Conservation (phyloP, 2,113 vertebrate genomes). For the Urocynchramus pylzowi region DNA sequence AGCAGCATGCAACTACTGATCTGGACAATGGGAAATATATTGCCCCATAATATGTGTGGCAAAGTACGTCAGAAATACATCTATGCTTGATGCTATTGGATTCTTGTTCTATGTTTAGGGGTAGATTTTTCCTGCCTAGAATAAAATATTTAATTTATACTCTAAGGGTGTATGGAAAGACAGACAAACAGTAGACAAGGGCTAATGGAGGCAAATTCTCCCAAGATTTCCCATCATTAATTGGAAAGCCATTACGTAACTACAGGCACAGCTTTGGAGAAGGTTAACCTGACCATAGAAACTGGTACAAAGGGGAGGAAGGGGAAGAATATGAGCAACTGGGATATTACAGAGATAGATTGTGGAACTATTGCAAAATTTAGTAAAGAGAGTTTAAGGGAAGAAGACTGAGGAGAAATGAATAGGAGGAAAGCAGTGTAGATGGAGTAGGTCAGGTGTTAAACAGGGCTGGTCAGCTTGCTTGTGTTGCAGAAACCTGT, state of each 20-base stretch:
- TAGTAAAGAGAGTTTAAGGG: neutral
- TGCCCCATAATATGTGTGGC: neutral
- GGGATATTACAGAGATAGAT: fast-evolving
- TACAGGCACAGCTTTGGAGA: neutral
- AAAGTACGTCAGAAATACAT: neutral
- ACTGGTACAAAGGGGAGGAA: neutral
- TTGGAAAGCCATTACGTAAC: neutral
- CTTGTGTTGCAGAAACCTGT: neutral
- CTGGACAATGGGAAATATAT: neutral
- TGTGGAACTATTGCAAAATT: neutral
- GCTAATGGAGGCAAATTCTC: neutral
- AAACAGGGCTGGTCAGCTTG: fast-evolving
- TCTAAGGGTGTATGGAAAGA: neutral
- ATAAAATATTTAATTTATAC: neutral
- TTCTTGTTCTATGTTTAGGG: neutral
- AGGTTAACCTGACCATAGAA: neutral
- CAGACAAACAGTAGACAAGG: neutral
- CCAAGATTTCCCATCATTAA: neutral
- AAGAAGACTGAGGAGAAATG: neutral
- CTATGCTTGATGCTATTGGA: neutral
- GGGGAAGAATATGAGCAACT: neutral
- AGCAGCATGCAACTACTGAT: neutral
- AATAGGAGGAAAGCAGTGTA: neutral
- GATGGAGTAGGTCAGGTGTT: neutral
- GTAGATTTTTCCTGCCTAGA: neutral